These are phyloP conservation scores for Corella eumyota DNA, from an alignment of 23 tunicate species.

Conservation along the genomic window DNA sequence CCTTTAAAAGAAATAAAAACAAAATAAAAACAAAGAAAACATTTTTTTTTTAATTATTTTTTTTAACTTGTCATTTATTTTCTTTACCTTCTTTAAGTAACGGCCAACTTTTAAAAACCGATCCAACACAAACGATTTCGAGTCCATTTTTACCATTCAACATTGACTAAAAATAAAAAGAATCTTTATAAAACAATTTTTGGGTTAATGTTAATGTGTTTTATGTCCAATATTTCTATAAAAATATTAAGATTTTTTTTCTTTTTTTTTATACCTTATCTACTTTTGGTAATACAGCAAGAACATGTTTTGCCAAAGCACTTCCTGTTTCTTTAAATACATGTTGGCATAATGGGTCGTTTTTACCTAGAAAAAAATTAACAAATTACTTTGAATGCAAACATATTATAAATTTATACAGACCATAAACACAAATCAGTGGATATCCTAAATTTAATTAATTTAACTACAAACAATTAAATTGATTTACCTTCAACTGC, in stretches of 20 bases:
- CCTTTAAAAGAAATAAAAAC: background rate
- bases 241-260: background rate
- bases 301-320: slow-evolving; percentile 62
- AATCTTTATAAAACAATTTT: background rate
- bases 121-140: slow-evolving; percentile 75
- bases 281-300: slow-evolving; percentile 36
- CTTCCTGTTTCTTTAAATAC: slow-evolving; percentile 59
- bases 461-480: background rate
- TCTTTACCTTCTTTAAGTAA: slow-evolving; percentile 40
- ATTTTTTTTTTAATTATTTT: background rate
- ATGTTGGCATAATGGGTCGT: slow-evolving; percentile 32
- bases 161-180: slow-evolving; percentile 6
- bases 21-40: background rate
- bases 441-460: too few relatives aligned
- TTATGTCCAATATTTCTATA: background rate
- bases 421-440: slow-evolving; percentile 1
- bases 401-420: too few relatives aligned
- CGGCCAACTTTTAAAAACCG: slow-evolving; percentile 88
- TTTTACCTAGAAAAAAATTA: too few relatives aligned
- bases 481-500: slow-evolving; percentile 32
- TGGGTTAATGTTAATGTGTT: background rate
- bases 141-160: slow-evolving; percentile 12
- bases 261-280: slow-evolving; percentile 5
- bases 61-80: background rate
- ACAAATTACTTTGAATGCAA: too few relatives aligned